Conservation (phyloP, 2,797 vertebrate genomes). For the Ambastaia sidthimunki region DNA sequence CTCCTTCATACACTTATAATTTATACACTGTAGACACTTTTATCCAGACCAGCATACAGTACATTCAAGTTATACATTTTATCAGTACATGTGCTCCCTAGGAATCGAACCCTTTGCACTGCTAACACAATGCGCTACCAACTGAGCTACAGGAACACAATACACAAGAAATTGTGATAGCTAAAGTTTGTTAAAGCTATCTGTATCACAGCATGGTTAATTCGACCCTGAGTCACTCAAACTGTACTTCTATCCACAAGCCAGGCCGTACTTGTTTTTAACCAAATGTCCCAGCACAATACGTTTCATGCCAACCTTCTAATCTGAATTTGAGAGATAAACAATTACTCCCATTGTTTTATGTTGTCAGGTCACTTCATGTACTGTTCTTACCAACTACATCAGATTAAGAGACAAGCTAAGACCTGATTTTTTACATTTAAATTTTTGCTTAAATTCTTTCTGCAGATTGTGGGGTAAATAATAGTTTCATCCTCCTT, state of each 20-base stretch:
- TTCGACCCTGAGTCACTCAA: background rate
- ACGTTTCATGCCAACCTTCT: constrained; percentile 3
- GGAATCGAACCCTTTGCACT: too few species aligned
- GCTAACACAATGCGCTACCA: too few species aligned
- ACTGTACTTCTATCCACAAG: background rate
- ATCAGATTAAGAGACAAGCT: too few species aligned
- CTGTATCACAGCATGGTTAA: background rate
- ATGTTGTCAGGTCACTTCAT: constrained; percentile 11
- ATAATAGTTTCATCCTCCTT: too few species aligned
- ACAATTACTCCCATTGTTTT: constrained; percentile 10
- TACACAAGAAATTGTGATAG: background rate
- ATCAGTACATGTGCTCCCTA: too few species aligned
- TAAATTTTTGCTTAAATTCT: too few species aligned
- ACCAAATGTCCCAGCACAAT: constrained; percentile 23
- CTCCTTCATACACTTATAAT: background rate
- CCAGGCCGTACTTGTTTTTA: constrained; percentile 18
- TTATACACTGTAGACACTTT: too few species aligned
- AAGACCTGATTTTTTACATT: too few species aligned
- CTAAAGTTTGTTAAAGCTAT: constrained; percentile 4
- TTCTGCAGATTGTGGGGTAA: too few species aligned
- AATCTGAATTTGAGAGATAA: constrained; percentile 21
- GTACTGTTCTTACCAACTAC: background rate
- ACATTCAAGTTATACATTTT: too few species aligned
- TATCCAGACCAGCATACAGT: too few species aligned
- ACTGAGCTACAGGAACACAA: too few species aligned